A percentile compares a stretch with the other conserved stretches of the same genome.
Conservation (phyloP, 1,140 invertebrate species). For the Sipha flava region DNA sequence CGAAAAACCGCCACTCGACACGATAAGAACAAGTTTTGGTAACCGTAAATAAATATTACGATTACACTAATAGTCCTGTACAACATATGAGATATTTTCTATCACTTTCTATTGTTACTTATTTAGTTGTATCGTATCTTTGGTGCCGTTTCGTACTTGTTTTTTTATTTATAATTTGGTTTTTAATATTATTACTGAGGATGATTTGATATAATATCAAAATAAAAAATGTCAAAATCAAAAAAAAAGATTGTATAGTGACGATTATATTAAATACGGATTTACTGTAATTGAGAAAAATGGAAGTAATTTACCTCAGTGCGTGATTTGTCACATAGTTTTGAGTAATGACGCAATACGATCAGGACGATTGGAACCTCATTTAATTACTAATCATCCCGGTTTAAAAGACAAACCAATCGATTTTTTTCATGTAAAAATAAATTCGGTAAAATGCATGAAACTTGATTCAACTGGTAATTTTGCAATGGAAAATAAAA, state of each 20-base stretch:
- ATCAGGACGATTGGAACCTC: constrained; percentile 25
- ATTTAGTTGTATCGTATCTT: background rate
- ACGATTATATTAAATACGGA: constrained; percentile 34
- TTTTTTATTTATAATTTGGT: background rate
- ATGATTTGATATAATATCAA: background rate
- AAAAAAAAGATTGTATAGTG: constrained; percentile 34
- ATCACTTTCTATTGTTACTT: background rate
- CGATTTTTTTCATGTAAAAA: constrained; percentile 24
- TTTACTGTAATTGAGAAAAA: constrained; percentile 33
- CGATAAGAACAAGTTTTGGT: background rate
- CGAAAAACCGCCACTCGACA: background rate
- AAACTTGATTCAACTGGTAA: background rate
- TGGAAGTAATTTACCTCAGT: constrained; percentile 26
- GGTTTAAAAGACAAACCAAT: constrained; percentile 18
- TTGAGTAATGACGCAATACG: constrained; percentile 33
- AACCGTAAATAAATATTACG: background rate
- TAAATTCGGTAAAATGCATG: constrained; percentile 21
- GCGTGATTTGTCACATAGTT: constrained; percentile 32
- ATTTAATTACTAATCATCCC: constrained; percentile 32
- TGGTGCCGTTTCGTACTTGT: background rate
- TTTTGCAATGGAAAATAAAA: background rate
- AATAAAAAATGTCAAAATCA: constrained; percentile 20
- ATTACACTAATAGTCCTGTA: background rate
- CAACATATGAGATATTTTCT: background rate
- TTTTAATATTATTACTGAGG: background rate